Evolutionary conservation across 2,113 vertebrate genomes (phyloP).

Genomic region (Pterocles orientalis): DNA sequence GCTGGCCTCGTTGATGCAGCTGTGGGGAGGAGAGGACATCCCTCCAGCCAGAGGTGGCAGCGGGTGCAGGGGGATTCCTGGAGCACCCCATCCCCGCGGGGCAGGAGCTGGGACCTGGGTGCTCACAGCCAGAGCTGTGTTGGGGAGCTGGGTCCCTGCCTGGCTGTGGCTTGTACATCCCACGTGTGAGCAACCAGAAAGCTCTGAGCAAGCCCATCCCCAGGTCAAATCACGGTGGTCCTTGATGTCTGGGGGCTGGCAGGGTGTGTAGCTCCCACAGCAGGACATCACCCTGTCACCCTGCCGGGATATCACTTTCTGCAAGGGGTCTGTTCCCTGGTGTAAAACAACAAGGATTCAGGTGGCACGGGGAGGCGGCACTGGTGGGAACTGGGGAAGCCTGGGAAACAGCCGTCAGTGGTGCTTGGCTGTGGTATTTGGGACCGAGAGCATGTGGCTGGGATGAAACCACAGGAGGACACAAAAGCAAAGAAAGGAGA

Average conservation of each 20-base stretch:
- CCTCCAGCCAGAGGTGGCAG: not conserved
- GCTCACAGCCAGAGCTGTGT: not conserved
- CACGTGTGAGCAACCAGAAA: not conserved
- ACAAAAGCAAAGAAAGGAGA: not conserved
- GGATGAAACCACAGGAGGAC: not conserved
- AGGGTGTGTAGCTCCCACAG: not conserved
- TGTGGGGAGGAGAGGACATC: not conserved
- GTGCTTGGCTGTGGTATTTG: rapidly evolving
- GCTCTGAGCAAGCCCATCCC: not conserved
- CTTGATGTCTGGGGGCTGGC: not conserved
- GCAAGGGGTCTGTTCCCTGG: not conserved
- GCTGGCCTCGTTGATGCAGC: not conserved
- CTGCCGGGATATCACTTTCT: rapidly evolving
- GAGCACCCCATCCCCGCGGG: not conserved
- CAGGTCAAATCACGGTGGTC: rapidly evolving
- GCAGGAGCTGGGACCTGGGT: not conserved
- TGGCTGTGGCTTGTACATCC: not conserved
- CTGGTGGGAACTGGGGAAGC: not conserved
- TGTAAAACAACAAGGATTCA: rapidly evolving
- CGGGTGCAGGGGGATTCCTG: not conserved
- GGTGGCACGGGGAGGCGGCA: rapidly evolving
- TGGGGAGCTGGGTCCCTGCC: not conserved
- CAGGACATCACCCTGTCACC: not conserved
- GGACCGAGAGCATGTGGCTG: rapidly evolving
- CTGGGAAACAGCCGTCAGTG: not conserved